Evolutionary conservation across 2,888 invertebrate species (phyloP), one percentile per base, ranked within the genome.

Genomic region (Zaprionus bogoriensis): DNA sequence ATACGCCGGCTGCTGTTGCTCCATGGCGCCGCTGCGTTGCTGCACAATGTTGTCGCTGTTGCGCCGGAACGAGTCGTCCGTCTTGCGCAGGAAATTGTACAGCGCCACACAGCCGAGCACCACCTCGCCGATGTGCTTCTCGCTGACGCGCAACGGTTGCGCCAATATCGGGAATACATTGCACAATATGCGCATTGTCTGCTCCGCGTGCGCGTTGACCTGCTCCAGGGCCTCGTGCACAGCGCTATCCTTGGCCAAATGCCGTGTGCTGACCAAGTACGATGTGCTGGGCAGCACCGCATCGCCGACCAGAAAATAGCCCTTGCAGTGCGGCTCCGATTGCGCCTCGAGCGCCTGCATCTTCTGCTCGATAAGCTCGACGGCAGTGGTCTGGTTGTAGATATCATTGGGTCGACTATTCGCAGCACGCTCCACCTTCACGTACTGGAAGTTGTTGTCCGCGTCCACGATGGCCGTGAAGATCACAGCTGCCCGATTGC

Each of bases 11-110:
- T 83, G 78, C 14, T 68, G 83, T 5, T 73, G 77, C 27, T 85
- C 85, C 14, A 64, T 19, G 30, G 69, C 58, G 10, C 53, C 58
- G 10, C 53, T 61, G 1, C 70, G 67, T 14, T 83, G 83, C 38
- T 77, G 77, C 25, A 77, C 77, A 47, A 83, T 85, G 63, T 71
- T 77, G 52, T 89, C 88, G 19, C 89, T 88, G 59, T 83, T 86
- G 51, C 89, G 84, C 20, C 84, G 87, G 61, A 89, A 89, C 7
- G 87, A 79, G 36, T 77, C 76, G 55, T 89, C 88, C 14, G 88
- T 89, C 67, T 89, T 90, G 10, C 89, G 89, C 77, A 90, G 77
- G 65, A 89, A 90, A 74, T 90, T 90, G 50, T 89, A 89, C 5
- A 90, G 66, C n/a, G 90, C 89, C 58, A 89, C 87, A 69, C 89